phyloP scores from a whole-genome alignment of 2,113 vertebrate species.

The Sisor rabdophorus region DNA sequence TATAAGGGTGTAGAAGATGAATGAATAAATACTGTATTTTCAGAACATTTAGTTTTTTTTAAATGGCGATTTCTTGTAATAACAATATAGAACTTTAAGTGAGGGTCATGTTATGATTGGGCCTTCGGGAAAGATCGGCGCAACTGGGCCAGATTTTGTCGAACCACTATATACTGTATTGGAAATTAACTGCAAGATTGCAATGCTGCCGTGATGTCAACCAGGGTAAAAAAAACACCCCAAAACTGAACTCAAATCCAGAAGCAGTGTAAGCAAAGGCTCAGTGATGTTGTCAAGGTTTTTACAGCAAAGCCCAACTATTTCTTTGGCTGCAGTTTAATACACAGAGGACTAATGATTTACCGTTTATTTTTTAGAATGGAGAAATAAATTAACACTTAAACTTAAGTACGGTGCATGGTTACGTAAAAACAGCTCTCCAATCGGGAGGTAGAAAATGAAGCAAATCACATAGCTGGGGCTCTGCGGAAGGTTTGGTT shows the following conservation, averaged over 20 bases:
- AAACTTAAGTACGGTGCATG: constrained; percentile 39
- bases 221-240: constrained; percentile 40
- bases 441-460: neutral
- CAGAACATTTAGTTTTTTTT: constrained; percentile 16
- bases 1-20: no score
- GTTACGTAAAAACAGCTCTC: constrained; percentile 33
- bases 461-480: neutral
- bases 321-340: constrained; percentile 47
- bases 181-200: constrained; percentile 14
- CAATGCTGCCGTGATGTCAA: constrained; percentile 41
- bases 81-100: constrained; percentile 31
- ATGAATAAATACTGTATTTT: neutral
- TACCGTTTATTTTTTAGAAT: constrained; percentile 50
- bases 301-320: constrained; percentile 39
- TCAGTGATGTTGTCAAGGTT: constrained; percentile 37
- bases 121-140: constrained; percentile 2
- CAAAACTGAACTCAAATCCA: constrained; percentile 35
- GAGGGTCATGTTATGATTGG: neutral
- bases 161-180: neutral
- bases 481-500: neutral
- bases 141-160: constrained; percentile 19
- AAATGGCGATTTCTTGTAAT: constrained; percentile 33
- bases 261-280: constrained; percentile 14
- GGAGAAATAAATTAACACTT: constrained; percentile 53
- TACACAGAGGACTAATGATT: constrained; percentile 55